phyloP scores from a whole-genome alignment of 2,797 vertebrate genomes.

The Labeo calbasu region DNA sequence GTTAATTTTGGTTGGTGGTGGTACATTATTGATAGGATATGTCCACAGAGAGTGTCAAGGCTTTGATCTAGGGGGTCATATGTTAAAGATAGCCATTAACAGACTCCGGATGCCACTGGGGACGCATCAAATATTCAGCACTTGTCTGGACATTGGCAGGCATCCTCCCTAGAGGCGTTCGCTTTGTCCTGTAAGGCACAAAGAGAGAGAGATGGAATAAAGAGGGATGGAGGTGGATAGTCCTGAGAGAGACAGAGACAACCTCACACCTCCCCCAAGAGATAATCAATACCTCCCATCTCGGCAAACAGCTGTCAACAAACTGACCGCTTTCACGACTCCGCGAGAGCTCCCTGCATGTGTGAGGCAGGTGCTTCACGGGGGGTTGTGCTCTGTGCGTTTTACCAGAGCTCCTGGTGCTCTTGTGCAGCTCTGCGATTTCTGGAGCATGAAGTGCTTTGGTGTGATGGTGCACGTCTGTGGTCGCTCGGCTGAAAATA shows the following conservation, averaged over 20 bases:
- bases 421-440: slow-evolving; percentile 41
- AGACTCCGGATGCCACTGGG: slow-evolving; percentile 46
- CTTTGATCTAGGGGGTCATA: slow-evolving; percentile 50
- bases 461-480: slow-evolving; percentile 47
- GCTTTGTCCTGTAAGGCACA: slow-evolving; percentile 24
- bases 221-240: slow-evolving; percentile 21
- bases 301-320: slow-evolving; percentile 61
- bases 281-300: slow-evolving; percentile 57
- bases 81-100: slow-evolving; percentile 60
- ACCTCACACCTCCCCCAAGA: slow-evolving; percentile 40
- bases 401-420: slow-evolving; percentile 29
- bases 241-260: slow-evolving; percentile 25
- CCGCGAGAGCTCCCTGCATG: slow-evolving; percentile 26
- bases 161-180: slow-evolving; percentile 17
- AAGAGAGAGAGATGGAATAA: slow-evolving; percentile 22
- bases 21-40: slow-evolving; percentile 48
- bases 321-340: slow-evolving; percentile 59
- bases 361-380: slow-evolving; percentile 41
- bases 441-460: slow-evolving; percentile 54
- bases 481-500: slow-evolving; percentile 47
- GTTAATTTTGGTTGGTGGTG: slow-evolving; percentile 28
- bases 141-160: slow-evolving; percentile 43
- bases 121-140: slow-evolving; percentile 58
- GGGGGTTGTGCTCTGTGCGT: slow-evolving; percentile 29
- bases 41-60: slow-evolving; percentile 42